Evolutionary conservation across 2,113 vertebrate genomes (phyloP).

Genomic region (Leuciscus idus): DNA sequence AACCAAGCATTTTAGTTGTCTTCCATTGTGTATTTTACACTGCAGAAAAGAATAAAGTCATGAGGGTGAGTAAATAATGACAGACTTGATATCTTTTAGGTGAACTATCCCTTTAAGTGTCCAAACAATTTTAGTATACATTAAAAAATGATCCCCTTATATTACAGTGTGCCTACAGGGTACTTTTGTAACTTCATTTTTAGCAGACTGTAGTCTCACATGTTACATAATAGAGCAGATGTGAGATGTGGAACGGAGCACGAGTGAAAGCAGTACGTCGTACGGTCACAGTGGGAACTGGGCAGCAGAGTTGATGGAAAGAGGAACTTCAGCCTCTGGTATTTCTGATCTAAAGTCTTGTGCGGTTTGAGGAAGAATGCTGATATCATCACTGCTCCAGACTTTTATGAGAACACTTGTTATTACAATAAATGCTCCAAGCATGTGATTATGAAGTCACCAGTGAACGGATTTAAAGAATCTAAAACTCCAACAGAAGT

Average conservation of each 20-base stretch:
- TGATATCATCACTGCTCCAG: neutral
- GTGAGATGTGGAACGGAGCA: neutral
- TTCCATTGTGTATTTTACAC: neutral
- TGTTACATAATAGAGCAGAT: conserved; percentile 13
- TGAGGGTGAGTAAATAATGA: neutral
- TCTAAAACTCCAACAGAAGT: neutral
- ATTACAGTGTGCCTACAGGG: neutral
- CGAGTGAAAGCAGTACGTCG: conserved; percentile 1
- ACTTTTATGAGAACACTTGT: neutral
- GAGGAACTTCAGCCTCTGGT: neutral
- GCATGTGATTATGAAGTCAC: conserved; percentile 36
- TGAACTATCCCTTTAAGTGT: neutral
- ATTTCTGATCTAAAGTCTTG: neutral
- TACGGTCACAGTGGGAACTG: conserved; percentile 14
- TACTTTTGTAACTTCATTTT: neutral
- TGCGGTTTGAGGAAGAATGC: conserved; percentile 24
- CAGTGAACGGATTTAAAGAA: neutral
- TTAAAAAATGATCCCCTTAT: neutral
- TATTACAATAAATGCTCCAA: conserved; percentile 1
- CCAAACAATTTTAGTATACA: neutral
- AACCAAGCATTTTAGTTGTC: neutral
- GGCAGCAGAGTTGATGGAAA: conserved; percentile 21
- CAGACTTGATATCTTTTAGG: neutral
- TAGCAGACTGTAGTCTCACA: conserved; percentile 23
- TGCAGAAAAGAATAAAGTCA: neutral